Evolutionary conservation across 2,797 vertebrate genomes (phyloP), one percentile per base, ranked within the genome.

Genomic region (Oreochromis grahami): DNA sequence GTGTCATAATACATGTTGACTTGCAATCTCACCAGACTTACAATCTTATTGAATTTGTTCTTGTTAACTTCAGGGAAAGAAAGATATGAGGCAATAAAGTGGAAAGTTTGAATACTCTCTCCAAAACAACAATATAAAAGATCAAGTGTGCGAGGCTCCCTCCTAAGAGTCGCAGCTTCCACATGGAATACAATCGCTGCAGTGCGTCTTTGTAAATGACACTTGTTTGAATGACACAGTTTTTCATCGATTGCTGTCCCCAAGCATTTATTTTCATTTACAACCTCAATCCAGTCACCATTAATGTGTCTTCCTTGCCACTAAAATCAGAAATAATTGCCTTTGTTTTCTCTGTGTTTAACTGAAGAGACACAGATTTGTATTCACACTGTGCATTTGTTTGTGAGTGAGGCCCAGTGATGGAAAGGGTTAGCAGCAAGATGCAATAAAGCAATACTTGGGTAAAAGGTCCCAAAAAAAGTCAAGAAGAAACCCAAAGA

Each of bases 261-360:
- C 43, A 72, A 72, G 24, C 68, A 48, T 72, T 45, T 48, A 19
- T 72, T 45, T 72, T 72, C 41, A 72, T 72, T 19, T 72, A 48
- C 24, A 48, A 3, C 41, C 41, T 29, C 41, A 45, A 48, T 45
- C 43, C 24, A 72, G 68, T 12, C 68, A 72, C 68, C 68, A 29
- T 72, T 72, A 3, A 48, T 45, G 41, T 29, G 41, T 72, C 41
- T 26, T 43, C 41, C 41, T 7, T 72, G 14, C 6, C 41, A 45
- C 41, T 70, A 29, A 72, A 72, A 45, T 2, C 17, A 48, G 21
- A 72, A 72, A 48, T 72, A 72, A 48, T 29, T 45, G 38, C 0
- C 8, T 45, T 17, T 21, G 8, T 45, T 45, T 70, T 45, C 63
- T 68, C 14, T 17, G 0, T 19, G 41, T 72, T 72, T 72, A 72